Conservation (phyloP, 35 echinoderm and acorn worm species). For the Anneissia japonica region DNA sequence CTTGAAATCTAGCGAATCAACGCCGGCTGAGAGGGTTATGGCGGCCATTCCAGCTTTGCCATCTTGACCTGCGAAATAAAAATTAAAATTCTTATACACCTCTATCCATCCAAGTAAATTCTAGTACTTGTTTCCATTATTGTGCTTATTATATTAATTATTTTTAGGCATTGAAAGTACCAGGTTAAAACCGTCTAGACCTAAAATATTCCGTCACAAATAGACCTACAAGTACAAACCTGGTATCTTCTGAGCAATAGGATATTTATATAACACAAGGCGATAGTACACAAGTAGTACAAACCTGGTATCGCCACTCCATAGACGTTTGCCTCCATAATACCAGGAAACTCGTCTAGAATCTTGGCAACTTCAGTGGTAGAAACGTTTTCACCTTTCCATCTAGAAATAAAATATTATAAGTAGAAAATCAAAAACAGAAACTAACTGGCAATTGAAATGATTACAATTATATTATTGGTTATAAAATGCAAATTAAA, state of each 20-base stretch:
- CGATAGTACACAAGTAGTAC: background rate
- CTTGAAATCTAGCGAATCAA: background rate
- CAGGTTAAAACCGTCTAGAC: too few species aligned
- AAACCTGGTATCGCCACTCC: constrained; percentile 69
- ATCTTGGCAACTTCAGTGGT: constrained; percentile 69
- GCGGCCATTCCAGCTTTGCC: constrained; percentile 6
- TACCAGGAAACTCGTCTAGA: constrained; percentile 25
- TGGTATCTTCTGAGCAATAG: background rate
- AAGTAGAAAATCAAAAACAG: too few species aligned
- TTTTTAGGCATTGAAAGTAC: too few species aligned
- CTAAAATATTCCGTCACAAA: too few species aligned
- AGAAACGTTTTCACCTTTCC: constrained; percentile 92
- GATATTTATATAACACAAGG: background rate
- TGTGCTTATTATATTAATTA: too few species aligned
- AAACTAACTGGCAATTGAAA: background rate
- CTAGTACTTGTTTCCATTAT: too few species aligned
- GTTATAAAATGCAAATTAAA: too few species aligned
- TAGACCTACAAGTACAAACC: too few species aligned
- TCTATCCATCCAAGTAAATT: too few species aligned
- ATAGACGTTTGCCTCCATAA: constrained; percentile 68
- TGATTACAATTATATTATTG: too few species aligned
- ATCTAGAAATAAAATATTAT: constrained; percentile 34
- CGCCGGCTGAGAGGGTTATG: background rate
- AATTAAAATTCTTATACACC: too few species aligned
- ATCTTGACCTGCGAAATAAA: background rate